phyloP scores from a whole-genome alignment of 2,797 vertebrate species.

The Acrossocheilus fasciatus region DNA sequence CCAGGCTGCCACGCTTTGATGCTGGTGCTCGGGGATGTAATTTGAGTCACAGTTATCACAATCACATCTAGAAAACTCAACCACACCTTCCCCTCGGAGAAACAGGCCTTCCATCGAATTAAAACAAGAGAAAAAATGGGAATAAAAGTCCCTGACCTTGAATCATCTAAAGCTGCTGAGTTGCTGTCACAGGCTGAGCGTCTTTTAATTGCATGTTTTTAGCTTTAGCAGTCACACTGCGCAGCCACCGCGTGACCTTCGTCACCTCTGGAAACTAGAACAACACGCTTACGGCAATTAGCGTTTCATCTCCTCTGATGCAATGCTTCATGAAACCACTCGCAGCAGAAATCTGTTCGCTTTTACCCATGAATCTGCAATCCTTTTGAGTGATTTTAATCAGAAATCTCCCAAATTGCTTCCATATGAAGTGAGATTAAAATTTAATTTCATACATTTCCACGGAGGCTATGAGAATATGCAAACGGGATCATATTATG shows the following conservation, averaged over 20 bases:
- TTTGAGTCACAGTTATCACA: constrained; percentile 49
- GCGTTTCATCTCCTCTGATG: constrained; percentile 32
- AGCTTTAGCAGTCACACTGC: background rate
- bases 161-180: background rate
- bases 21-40: constrained; percentile 50
- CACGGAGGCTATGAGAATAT: constrained; percentile 71
- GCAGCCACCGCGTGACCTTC: background rate
- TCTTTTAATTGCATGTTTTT: constrained; percentile 24
- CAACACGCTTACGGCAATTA: constrained; percentile 54
- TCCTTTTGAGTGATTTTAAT: constrained; percentile 70
- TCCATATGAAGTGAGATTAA: constrained; percentile 70
- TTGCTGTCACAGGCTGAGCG: background rate
- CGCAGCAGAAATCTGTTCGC: constrained; percentile 51
- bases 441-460: constrained; percentile 75
- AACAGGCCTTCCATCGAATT: constrained; percentile 26
- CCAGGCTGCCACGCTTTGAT: constrained; percentile 53
- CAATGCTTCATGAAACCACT: constrained; percentile 29
- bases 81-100: constrained; percentile 52
- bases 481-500: constrained; percentile 62
- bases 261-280: constrained; percentile 20
- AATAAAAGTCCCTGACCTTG: constrained; percentile 15
- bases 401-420: constrained; percentile 64
- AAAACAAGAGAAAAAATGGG: background rate
- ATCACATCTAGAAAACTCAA: constrained; percentile 53
- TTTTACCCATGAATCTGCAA: constrained; percentile 62